Evolutionary conservation across 2,888 invertebrate species (phyloP).

Genomic region (Microlaimidae sp.): DNA sequence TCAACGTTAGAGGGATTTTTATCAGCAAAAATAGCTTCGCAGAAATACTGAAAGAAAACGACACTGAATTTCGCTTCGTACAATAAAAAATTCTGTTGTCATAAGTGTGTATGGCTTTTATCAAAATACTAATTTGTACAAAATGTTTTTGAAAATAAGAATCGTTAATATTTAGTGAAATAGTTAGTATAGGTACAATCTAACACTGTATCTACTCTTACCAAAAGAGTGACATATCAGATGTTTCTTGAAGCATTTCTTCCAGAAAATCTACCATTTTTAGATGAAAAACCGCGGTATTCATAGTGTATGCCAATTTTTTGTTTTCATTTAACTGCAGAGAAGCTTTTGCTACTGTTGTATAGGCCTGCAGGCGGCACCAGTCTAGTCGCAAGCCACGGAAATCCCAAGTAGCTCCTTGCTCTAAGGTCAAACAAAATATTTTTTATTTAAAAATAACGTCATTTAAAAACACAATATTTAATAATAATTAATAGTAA

Average conservation of each 20-base stretch:
- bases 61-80: neutral
- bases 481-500: too few species aligned
- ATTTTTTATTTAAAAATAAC: too few species aligned
- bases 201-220: too few species aligned
- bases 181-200: conserved; percentile 1
- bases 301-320: conserved; percentile 72
- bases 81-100: too few species aligned
- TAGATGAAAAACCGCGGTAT: conserved; percentile 86
- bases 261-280: conserved; percentile 95
- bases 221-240: conserved; percentile 90
- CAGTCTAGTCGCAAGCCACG: conserved; percentile 85
- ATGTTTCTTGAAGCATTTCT: conserved; percentile 86
- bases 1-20: too few species aligned
- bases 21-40: too few species aligned
- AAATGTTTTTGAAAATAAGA: too few species aligned
- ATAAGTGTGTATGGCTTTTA: too few species aligned
- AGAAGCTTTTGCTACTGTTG: conserved; percentile 63
- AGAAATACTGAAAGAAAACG: too few species aligned
- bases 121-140: too few species aligned
- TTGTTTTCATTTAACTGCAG: conserved; percentile 59
- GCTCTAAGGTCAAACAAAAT: neutral
- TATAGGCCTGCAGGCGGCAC: conserved; percentile 80
- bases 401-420: conserved; percentile 68
- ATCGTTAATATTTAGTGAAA: too few species aligned
- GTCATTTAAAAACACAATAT: too few species aligned